Evolutionary conservation across 2,888 invertebrate species (phyloP).

Genomic region (Glaucopsyche alexis): DNA sequence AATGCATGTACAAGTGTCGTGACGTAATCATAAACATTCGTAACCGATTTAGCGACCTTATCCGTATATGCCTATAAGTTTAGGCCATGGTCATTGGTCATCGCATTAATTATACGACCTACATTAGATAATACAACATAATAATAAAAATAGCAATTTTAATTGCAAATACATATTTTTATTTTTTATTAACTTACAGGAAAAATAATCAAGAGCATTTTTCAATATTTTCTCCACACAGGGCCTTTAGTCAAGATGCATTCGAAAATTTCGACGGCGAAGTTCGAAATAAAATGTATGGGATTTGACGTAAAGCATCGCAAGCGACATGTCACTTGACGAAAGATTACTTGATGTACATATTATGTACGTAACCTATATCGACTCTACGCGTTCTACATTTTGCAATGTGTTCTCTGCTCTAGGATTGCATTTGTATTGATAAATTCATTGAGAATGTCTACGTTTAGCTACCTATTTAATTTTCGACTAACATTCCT

Average conservation of each 20-base stretch:
- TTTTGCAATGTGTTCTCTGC: no score
- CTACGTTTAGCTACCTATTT: no score
- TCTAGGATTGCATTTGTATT: no score
- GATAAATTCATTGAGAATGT: no score
- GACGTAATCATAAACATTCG: conserved; percentile 36
- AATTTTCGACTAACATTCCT: not conserved
- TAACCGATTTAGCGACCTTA: conserved; percentile 26
- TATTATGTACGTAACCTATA: no score
- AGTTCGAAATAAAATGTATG: no score
- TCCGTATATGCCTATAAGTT: conserved; percentile 8
- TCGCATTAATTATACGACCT: not conserved
- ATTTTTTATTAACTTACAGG: not conserved
- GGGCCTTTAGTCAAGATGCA: no score
- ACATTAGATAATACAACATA: no score
- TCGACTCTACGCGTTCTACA: no score
- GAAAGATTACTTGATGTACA: not conserved
- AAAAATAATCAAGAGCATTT: not conserved
- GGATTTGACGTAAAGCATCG: no score
- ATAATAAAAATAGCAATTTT: not conserved
- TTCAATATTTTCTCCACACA: not conserved
- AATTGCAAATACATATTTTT: not conserved
- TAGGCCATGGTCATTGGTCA: not conserved
- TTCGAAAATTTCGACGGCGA: no score
- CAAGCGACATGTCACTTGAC: no score
- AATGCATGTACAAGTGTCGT: conserved; percentile 41